phyloP scores from a whole-genome alignment of 2,888 invertebrate genomes.

The Limnephilus auricula region DNA sequence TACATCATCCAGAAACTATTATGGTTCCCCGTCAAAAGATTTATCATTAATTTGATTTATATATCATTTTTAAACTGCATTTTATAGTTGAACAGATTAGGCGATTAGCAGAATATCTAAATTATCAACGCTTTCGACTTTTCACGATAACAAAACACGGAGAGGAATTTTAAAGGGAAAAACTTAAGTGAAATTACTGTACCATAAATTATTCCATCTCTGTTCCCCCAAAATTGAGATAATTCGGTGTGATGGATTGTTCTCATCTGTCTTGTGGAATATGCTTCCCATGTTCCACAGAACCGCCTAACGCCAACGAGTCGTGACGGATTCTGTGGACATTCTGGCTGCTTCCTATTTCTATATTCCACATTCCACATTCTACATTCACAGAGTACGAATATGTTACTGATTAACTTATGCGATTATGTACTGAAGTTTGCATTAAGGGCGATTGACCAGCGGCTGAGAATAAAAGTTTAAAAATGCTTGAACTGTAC shows the following conservation, averaged over 20 bases:
- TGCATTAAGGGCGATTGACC: no score
- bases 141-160: neutral
- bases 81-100: no score
- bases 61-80: no score
- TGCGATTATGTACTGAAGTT: neutral
- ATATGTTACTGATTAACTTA: neutral
- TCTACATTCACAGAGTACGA: neutral
- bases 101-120: no score
- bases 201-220: neutral
- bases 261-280: neutral
- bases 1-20: no score
- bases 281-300: neutral
- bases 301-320: neutral
- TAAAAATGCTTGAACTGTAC: no score
- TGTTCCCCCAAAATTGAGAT: neutral
- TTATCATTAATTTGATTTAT: no score
- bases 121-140: neutral
- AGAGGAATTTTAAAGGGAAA: neutral
- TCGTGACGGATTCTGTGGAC: neutral
- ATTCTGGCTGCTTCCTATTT: neutral
- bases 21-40: no score
- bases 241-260: neutral
- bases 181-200: neutral
- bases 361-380: neutral
- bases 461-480: no score